Conservation (phyloP, 2,888 invertebrate genomes). For the Cistogaster globosa region DNA sequence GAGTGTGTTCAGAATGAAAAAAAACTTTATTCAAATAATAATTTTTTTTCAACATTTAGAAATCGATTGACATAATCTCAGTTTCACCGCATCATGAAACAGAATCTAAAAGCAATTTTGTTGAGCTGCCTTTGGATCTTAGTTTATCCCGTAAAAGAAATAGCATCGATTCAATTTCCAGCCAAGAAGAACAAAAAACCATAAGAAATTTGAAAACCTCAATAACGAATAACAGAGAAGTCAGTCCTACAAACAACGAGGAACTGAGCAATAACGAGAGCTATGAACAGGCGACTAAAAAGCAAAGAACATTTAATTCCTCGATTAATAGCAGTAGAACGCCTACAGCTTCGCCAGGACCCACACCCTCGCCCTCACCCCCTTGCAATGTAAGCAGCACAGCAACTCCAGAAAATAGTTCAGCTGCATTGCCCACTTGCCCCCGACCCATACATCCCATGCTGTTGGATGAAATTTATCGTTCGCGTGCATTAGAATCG, state of each 20-base stretch:
- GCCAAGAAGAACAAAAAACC: constrained; percentile 75
- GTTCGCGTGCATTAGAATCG: constrained; percentile 84
- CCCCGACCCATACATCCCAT: constrained; percentile 93
- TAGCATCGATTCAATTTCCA: constrained; percentile 74
- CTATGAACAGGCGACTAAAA: constrained; percentile 33
- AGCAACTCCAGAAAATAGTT: constrained; percentile 39
- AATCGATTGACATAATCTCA: constrained; percentile 79
- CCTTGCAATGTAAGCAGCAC: constrained; percentile 75
- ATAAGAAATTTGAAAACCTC: constrained; percentile 15
- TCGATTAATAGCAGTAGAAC: constrained; percentile 74
- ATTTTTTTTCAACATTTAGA: constrained; percentile 73
- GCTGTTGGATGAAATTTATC: constrained; percentile 89
- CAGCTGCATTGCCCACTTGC: constrained; percentile 83
- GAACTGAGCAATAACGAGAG: constrained; percentile 55
- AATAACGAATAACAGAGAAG: constrained; percentile 17
- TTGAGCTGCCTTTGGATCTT: constrained; percentile 90
- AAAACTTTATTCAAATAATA: not conserved
- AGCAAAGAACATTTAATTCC: constrained; percentile 55
- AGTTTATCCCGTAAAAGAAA: constrained; percentile 86
- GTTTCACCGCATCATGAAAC: constrained; percentile 77
- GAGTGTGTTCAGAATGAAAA: constrained; percentile 56
- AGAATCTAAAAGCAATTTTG: constrained; percentile 71
- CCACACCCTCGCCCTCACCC: constrained; percentile 83
- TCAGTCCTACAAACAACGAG: constrained; percentile 45
- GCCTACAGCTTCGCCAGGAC: constrained; percentile 79